Conservation (phyloP, 1,140 invertebrate genomes). For the Leguminivora glycinivorella region DNA sequence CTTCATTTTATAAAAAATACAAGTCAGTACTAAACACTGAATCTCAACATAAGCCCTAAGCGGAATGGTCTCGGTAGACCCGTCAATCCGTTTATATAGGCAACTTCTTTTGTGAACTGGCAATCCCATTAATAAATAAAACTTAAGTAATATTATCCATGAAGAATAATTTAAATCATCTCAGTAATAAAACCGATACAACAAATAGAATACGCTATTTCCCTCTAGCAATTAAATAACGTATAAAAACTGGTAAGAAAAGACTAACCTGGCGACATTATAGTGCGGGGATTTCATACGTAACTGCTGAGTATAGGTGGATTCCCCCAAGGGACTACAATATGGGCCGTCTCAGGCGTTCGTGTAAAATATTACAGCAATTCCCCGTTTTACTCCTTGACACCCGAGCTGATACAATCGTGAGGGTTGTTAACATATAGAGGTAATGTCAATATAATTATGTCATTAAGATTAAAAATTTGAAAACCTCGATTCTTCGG, state of each 20-base stretch:
- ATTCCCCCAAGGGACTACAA: not conserved
- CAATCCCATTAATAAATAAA: not conserved
- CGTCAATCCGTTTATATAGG: not conserved
- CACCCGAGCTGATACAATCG: too few relatives aligned
- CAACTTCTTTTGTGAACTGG: not conserved
- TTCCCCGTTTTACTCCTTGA: too few relatives aligned
- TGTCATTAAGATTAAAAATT: too few relatives aligned
- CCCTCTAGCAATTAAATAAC: too few relatives aligned
- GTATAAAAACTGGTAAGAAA: too few relatives aligned
- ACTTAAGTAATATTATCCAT: not conserved
- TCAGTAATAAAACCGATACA: not conserved
- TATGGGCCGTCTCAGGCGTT: too few relatives aligned
- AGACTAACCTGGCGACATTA: not conserved
- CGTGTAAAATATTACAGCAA: too few relatives aligned
- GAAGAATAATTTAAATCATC: not conserved
- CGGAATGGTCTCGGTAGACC: not conserved
- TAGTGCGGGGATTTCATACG: not conserved
- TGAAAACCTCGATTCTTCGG: too few relatives aligned
- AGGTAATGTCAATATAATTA: too few relatives aligned
- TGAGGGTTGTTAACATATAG: too few relatives aligned
- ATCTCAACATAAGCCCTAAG: not conserved
- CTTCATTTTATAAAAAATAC: not conserved
- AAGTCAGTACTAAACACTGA: not conserved
- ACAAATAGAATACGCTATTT: not conserved
- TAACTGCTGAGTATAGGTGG: not conserved